Conservation (phyloP, 2,888 invertebrate species). For the Aphidius colemani region DNA sequence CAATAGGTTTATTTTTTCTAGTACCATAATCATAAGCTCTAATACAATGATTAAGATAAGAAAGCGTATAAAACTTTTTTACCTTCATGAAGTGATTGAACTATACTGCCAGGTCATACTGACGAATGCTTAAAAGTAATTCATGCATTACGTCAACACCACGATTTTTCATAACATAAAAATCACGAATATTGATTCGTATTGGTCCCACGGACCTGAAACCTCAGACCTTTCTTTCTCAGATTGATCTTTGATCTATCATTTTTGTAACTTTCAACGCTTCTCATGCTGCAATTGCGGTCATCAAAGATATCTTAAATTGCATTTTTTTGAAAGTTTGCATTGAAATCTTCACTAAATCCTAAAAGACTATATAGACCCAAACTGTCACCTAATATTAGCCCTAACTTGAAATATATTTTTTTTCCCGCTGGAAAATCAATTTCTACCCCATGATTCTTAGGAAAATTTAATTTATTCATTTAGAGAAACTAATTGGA, state of each 20-base stretch:
- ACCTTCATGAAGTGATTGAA: conserved; percentile 16
- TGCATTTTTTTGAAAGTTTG: conserved; percentile 20
- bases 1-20: conserved; percentile 26
- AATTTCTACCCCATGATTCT: conserved; percentile 29
- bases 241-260: conserved; percentile 22
- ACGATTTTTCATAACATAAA: conserved; percentile 31
- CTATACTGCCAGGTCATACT: conserved; percentile 28
- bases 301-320: conserved; percentile 25
- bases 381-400: conserved; percentile 35
- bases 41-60: conserved; percentile 24
- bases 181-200: conserved; percentile 25
- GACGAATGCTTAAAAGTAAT: conserved; percentile 30
- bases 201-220: conserved; percentile 25
- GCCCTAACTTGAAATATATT: conserved; percentile 32
- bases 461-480: conserved; percentile 32
- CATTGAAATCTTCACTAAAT: conserved; percentile 34
- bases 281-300: conserved; percentile 20
- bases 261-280: conserved; percentile 27
- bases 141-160: conserved; percentile 35
- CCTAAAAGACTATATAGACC: conserved; percentile 33
- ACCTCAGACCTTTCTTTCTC: conserved; percentile 28
- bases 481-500: conserved; percentile 23
- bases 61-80: conserved; percentile 9
- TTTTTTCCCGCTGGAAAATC: neutral
- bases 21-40: conserved; percentile 21